Evolutionary conservation across 92 coral and sea anemone genomes (phyloP).

Genomic region (Phymanthus crucifer): DNA sequence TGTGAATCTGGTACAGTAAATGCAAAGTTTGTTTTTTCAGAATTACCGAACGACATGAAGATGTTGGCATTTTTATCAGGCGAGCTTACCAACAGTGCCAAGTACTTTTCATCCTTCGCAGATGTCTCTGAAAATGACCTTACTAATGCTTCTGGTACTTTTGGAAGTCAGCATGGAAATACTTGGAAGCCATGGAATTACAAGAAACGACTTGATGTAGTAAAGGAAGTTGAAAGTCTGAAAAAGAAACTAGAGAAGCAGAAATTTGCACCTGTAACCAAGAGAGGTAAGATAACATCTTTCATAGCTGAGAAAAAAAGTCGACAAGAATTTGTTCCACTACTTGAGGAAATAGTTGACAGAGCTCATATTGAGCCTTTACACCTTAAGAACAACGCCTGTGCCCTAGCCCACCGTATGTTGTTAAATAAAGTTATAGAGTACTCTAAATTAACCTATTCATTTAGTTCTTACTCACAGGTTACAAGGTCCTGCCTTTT

Average conservation of each 20-base stretch:
- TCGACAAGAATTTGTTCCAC: slow-evolving; percentile 60
- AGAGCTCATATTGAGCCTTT: slow-evolving; percentile 70
- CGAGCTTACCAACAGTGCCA: slow-evolving; percentile 50
- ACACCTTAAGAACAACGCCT: slow-evolving; percentile 60
- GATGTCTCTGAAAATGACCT: slow-evolving; percentile 45
- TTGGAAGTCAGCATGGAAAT: slow-evolving; percentile 29
- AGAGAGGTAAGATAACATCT: slow-evolving; percentile 39
- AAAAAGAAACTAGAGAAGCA: slow-evolving; percentile 38
- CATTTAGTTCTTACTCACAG: slow-evolving; percentile 27
- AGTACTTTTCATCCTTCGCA: slow-evolving; percentile 65
- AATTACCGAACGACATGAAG: slow-evolving; percentile 64
- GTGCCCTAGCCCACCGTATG: slow-evolving; percentile 39
- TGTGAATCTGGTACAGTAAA: slow-evolving; percentile 28
- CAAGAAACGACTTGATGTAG: slow-evolving; percentile 36
- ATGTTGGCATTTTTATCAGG: slow-evolving; percentile 71
- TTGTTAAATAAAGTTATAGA: slow-evolving; percentile 27
- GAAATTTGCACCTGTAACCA: slow-evolving; percentile 25
- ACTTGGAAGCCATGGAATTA: slow-evolving; percentile 63
- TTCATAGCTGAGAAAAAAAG: slow-evolving; percentile 48
- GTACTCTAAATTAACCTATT: not conserved
- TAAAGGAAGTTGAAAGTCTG: slow-evolving; percentile 41
- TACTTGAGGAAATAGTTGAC: slow-evolving; percentile 45
- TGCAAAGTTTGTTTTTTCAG: slow-evolving; percentile 49
- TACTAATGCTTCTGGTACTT: slow-evolving; percentile 27
- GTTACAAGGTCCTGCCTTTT: not conserved